Evolutionary conservation across 2,797 vertebrate genomes (phyloP).

Genomic region (Aphelocoma californica): DNA sequence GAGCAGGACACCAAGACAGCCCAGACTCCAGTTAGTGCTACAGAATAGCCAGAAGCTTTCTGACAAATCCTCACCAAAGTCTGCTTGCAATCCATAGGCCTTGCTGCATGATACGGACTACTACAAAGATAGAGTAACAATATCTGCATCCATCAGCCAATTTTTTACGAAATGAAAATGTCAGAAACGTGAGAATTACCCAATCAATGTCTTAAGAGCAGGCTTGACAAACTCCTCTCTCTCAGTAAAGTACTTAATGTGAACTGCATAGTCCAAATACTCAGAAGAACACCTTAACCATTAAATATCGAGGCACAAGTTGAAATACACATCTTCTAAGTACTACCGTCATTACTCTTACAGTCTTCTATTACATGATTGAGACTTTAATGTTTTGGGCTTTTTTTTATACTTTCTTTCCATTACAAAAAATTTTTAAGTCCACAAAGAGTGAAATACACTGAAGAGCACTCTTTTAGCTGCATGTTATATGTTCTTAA

Average conservation of each 20-base stretch:
- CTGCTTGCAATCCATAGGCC: not conserved
- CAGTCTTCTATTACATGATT: not conserved
- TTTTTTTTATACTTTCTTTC: not conserved
- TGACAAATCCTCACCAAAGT: not conserved
- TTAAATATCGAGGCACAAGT: not conserved
- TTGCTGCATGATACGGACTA: not conserved
- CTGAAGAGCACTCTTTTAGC: not conserved
- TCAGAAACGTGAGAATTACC: not conserved
- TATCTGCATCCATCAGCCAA: not conserved
- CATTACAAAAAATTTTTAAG: not conserved
- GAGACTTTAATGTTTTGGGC: not conserved
- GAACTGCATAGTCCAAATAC: not conserved
- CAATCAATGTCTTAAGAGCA: not conserved
- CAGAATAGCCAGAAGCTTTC: not conserved
- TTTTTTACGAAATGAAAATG: not conserved
- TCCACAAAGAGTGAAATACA: not conserved
- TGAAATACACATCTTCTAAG: not conserved
- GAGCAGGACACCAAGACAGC: not conserved
- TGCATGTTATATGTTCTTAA: not conserved
- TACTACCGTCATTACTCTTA: not conserved
- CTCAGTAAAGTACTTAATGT: not conserved
- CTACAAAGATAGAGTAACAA: not conserved
- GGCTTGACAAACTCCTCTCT: not conserved
- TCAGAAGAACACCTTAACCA: not conserved
- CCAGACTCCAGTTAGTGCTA: not conserved